Base-by-base conservation (phyloP, 37 sponge, comb jelly and placozoan species). In the Aplysina aerophoba region DNA sequence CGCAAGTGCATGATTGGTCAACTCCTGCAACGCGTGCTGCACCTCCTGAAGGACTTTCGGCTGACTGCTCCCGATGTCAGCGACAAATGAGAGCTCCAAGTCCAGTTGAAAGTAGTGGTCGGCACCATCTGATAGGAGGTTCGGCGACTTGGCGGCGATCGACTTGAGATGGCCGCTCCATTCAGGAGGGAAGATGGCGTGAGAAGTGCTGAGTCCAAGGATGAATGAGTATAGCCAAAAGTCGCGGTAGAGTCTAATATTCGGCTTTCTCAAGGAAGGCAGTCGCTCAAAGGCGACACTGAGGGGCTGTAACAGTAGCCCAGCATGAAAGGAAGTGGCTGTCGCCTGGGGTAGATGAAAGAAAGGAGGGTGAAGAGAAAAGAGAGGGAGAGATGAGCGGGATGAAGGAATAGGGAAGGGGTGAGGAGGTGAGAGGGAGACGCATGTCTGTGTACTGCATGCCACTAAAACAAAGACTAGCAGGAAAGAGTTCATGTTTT, bases 221-320 rank as follows among this genome's bases (percentile, higher is more conserved):
- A 98, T 90, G 68, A 96, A 86, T 77, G 95, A 92, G 81, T 92
- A 92, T 83, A 96, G 86, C 99, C 99, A 98, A 81, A 98, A 98
- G 84, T 98, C 99, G 59, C 95, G 86, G 89, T 96, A 98, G 61
- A 96, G 87, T 55, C 78, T 39, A 3, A 41, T 75, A 54, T 85
- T 85, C 1, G 59, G 59, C 27, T 64, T 55, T 22, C 60, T 77
- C 12, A 63, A 84, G 0, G 34, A 64, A 37, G 84, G 84, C 1
- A 67, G 0, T 14, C 78, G 44, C 40, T 11, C 14, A 16, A 75
- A 75, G 78, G 54, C 54, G 8, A 40, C 24, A 50, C 78, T 53
- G 14, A 75, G 78, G 0, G 54, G 44, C 53, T 75, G 44, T 4
- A 95, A 75, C 59, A 95, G 86, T 31, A 95, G 82, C 0, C 96